Base-by-base conservation (phyloP, 1,140 invertebrate species). In the Scaptodrosophila lebanonensis region DNA sequence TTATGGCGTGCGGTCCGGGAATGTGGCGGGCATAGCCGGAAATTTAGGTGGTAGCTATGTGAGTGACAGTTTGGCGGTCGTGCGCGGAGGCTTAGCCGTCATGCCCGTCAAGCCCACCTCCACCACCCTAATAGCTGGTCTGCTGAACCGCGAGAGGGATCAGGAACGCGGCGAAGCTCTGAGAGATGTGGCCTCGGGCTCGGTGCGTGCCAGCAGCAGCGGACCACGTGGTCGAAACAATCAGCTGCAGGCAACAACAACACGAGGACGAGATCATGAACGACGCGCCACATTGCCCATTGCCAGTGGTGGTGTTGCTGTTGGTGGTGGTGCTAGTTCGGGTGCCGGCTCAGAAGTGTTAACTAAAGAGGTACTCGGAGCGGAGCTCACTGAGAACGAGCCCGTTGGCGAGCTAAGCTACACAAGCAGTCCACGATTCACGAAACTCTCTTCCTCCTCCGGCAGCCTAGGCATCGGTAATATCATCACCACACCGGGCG, bases 101-200 rank as follows among this genome's bases (percentile, higher is more conserved):
- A 86, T 84, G 72, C 72, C 82, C 0, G 76, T 76, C 0, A 86
- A 86, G 35, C 84, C 85, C 22, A 85, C 85, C 0, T 85, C 69
- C 2, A 86, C 84, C 0, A 85, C 84, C 1, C 32, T 87, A 2
- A 72, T 87, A 1, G 85, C 85, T 1, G 84, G 84, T 1, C 63
- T 87, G 15, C 49, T 86, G 0, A 87, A 87, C 38, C 71, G 86
- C 0, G 85, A 87, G 36, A 65, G 79, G 2, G 83, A 86, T 25
- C 62, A 61, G 30, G 83, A 85, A 2, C 2, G n/a, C 32, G n/a
- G 9, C 18, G 54, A 66, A n/a, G n/a, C n/a, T n/a, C n/a, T n/a
- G n/a, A n/a, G n/a, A n/a, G n/a, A n/a, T n/a, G 22, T 48, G 32
- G 30, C 32, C 0, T 35, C 36, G 1, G 32, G 25, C 8, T 29